These are phyloP conservation scores for Siderastrea radians DNA, from an alignment of 92 coral and sea anemone genomes.

Conservation along the genomic window DNA sequence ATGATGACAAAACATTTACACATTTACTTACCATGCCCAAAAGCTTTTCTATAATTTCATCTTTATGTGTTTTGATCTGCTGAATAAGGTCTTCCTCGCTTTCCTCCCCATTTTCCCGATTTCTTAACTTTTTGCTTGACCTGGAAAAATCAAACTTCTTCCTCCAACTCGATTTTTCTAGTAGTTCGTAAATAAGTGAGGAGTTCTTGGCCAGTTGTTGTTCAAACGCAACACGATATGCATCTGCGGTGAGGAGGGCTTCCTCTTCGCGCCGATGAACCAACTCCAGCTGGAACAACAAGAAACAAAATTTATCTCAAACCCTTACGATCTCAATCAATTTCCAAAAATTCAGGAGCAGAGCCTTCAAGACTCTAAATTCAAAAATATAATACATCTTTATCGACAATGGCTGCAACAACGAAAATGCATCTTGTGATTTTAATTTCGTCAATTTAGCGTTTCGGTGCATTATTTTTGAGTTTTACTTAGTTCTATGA, in stretches of 20 bases:
- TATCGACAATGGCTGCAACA: no score
- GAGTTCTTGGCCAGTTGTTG: slow-evolving; percentile 84
- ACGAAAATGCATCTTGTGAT: no score
- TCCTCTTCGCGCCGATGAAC: slow-evolving; percentile 80
- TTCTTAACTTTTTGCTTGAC: slow-evolving; percentile 24
- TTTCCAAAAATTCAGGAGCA: no score
- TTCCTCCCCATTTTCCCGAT: slow-evolving; percentile 32
- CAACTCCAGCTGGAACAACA: slow-evolving; percentile 59
- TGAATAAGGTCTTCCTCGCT: slow-evolving; percentile 66
- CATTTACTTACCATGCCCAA: slow-evolving; percentile 82
- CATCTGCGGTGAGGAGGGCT: slow-evolving; percentile 84
- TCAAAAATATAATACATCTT: no score
- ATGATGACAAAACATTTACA: background rate
- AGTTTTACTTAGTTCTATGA: no score
- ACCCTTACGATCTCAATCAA: no score
- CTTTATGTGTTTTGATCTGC: slow-evolving; percentile 78
- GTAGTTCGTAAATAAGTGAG: slow-evolving; percentile 73
- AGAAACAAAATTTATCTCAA: background rate
- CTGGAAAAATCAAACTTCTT: slow-evolving; percentile 54
- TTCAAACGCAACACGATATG: slow-evolving; percentile 89
- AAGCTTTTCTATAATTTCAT: slow-evolving; percentile 81
- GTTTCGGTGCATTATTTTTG: no score
- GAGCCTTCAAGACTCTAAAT: no score
- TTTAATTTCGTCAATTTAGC: no score
- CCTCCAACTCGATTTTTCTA: slow-evolving; percentile 83